Evolutionary conservation across 2,888 invertebrate genomes (phyloP), one percentile per base, ranked within the genome.

Genomic region (Drosophila pegasa): DNA sequence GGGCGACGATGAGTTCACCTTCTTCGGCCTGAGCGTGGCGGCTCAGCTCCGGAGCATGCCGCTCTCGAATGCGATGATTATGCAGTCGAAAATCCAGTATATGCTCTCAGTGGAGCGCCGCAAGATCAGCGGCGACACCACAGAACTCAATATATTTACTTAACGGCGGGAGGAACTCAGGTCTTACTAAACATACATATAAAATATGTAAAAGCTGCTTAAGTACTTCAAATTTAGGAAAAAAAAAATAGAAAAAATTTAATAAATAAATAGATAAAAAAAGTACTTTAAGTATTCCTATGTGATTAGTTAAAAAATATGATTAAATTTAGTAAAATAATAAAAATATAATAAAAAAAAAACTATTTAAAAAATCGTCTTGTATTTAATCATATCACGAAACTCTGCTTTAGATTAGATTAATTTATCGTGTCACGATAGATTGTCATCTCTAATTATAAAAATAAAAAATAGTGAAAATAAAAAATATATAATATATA

Each of bases 21-120:
- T 51, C 43, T 84, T 88, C 14, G 84, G 87, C 2, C 54, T 83
- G 3, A 87, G 84, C 35, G 78, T 84, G 10, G 78, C 70, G 3
- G 87, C 87, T 1, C 88, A 84, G 33, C 60, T 88, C 2, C 75
- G 84, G 5, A 68, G 50, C 37, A 83, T 84, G 87, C 88, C 84
- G 0, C 52, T 84, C 5, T 58, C 68, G 25, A 75, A 65, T 64
- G 87, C 84, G 0, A 71, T 89, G 85, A 47, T 69, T 6, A 85
- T 83, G 78, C 88, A 89, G 16, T 77, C 82, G 0, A 87, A 70
- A n/a, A 87, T 83, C 12, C 82, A 83, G 43, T 64, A 66, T 18
- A 68, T 87, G 64, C 58, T 83, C 2, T 78, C 82, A 1, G 67
- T 62, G 38, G 82, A 83, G 37, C 85, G 82, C n/a, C 86, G 82